Conservation (phyloP, 2,113 vertebrate species). For the Callaeas wilsoni region DNA sequence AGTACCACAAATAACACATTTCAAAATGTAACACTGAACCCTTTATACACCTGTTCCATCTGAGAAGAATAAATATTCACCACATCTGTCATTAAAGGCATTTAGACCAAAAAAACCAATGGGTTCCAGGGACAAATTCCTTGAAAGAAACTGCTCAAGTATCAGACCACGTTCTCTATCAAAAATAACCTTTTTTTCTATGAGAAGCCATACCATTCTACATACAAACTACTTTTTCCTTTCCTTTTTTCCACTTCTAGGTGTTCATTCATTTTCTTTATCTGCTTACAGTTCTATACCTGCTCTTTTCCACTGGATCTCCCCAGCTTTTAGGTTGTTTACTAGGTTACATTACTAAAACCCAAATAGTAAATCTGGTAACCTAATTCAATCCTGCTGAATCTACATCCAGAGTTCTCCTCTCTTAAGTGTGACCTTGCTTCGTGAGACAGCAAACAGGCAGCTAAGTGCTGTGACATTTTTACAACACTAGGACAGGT, state of each 20-base stretch:
- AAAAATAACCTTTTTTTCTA: neutral
- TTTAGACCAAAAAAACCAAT: neutral
- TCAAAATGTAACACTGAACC: neutral
- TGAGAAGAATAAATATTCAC: neutral
- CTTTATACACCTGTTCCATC: neutral
- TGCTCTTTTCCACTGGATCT: neutral
- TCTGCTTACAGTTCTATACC: neutral
- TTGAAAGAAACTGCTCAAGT: neutral
- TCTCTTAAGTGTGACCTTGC: neutral
- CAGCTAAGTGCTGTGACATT: neutral
- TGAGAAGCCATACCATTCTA: neutral
- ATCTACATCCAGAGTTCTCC: neutral
- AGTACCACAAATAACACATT: neutral
- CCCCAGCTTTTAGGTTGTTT: neutral
- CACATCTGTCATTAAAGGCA: neutral
- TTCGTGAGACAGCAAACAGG: neutral
- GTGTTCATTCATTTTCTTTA: neutral
- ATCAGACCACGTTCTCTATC: neutral
- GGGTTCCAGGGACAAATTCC: neutral
- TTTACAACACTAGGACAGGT: neutral
- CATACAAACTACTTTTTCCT: neutral
- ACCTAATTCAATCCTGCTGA: neutral
- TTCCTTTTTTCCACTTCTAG: neutral
- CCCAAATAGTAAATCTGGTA: neutral
- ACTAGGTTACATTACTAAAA: neutral